A percentile compares a stretch with the other conserved stretches of the same genome.
Conservation (phyloP, 1,140 invertebrate genomes). For the Zaprionus ornatus region DNA sequence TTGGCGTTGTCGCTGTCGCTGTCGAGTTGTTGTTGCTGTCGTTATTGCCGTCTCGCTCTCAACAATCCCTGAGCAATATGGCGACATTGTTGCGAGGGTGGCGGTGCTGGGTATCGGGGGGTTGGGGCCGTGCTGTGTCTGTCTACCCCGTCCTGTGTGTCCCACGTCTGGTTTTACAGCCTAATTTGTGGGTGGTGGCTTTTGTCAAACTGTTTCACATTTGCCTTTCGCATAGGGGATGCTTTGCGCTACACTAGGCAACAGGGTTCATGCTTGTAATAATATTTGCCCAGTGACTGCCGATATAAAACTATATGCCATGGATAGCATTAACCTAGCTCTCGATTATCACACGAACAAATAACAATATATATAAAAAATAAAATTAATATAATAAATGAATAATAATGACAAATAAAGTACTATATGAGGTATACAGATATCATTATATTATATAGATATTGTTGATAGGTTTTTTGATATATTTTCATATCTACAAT, state of each 20-base stretch:
- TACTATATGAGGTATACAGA: too few relatives aligned
- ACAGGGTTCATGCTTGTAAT: slow-evolving; percentile 11
- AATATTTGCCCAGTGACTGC: background rate
- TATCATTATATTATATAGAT: too few relatives aligned
- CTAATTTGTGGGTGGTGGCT: slow-evolving; percentile 81
- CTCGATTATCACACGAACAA: too few relatives aligned
- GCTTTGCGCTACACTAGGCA: slow-evolving; percentile 49
- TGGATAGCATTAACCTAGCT: too few relatives aligned
- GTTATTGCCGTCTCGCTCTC: slow-evolving; percentile 10
- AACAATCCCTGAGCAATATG: slow-evolving; percentile 33
- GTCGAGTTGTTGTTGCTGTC: background rate
- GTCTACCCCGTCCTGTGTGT: slow-evolving; percentile 16
- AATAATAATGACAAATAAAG: too few relatives aligned
- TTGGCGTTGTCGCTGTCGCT: slow-evolving; percentile 16
- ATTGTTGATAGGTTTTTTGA: too few relatives aligned
- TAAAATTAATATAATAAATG: too few relatives aligned
- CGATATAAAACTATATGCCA: too few relatives aligned
- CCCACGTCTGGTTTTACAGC: slow-evolving; percentile 50
- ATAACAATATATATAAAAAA: too few relatives aligned
- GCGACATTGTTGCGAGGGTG: slow-evolving; percentile 18
- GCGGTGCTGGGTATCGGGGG: background rate
- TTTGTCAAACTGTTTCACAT: slow-evolving; percentile 79
- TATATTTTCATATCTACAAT: too few relatives aligned
- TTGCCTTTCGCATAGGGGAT: slow-evolving; percentile 52
- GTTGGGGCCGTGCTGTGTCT: slow-evolving; percentile 5